Evolutionary conservation across 2,113 vertebrate species (phyloP).

Genomic region (Hipposideros armiger): DNA sequence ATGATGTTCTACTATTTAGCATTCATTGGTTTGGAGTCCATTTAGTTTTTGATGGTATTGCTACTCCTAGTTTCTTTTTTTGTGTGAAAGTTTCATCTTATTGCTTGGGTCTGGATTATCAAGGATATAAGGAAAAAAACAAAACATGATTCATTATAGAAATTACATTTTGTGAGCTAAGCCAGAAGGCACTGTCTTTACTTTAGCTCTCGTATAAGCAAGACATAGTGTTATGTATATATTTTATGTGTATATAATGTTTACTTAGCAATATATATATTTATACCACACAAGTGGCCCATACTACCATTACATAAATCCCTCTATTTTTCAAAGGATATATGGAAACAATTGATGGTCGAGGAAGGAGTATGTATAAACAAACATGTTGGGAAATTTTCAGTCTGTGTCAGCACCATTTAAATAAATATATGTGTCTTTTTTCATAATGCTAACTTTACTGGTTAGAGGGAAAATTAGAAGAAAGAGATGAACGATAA

Average conservation of each 20-base stretch:
- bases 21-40: slow-evolving; percentile 79
- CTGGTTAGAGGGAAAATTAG: slow-evolving; percentile 60
- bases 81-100: slow-evolving; percentile 69
- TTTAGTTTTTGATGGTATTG: slow-evolving; percentile 73
- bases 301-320: slow-evolving; percentile 73
- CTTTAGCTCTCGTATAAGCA: slow-evolving; percentile 82
- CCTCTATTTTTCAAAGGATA: slow-evolving; percentile 81
- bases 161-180: slow-evolving; percentile 86
- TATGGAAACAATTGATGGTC: slow-evolving; percentile 68
- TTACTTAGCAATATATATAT: slow-evolving; percentile 78
- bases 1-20: slow-evolving; percentile 72
- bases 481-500: slow-evolving; percentile 29
- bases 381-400: slow-evolving; percentile 64
- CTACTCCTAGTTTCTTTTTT: slow-evolving; percentile 55
- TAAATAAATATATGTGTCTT: slow-evolving; percentile 24
- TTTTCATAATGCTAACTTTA: slow-evolving; percentile 46
- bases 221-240: slow-evolving; percentile 77
- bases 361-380: slow-evolving; percentile 56
- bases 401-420: slow-evolving; percentile 63
- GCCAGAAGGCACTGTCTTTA: slow-evolving; percentile 86
- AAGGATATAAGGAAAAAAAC: slow-evolving; percentile 70
- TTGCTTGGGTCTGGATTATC: slow-evolving; percentile 77
- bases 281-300: slow-evolving; percentile 79
- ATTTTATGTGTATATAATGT: slow-evolving; percentile 67
- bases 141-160: slow-evolving; percentile 86